Base-by-base conservation (phyloP, 2,888 invertebrate species). In the Baccha elongata region DNA sequence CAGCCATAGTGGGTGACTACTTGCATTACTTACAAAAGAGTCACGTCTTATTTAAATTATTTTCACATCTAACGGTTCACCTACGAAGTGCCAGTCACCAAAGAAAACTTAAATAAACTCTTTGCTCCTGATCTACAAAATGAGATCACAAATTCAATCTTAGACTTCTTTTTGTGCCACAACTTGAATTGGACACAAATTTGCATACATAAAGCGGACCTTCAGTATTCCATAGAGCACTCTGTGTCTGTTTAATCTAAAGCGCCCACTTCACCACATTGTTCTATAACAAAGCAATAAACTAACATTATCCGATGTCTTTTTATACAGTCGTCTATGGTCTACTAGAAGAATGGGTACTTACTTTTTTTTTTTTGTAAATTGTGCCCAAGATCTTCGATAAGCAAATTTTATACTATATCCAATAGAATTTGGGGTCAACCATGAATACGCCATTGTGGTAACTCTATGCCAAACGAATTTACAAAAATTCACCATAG, bases 31-130 rank as follows among this genome's bases (percentile, higher is more conserved):
- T 72, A 72, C 71, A 42, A n/a, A n/a, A 71, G 29, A 81, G 81
- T 76, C 81, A 81, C 67, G 81, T 81, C 76, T 81, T 76, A 81
- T 76, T 81, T 35, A 72, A 81, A 62, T 81, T 46, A 6, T 32
- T 8, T 75, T 71, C 75, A n/a, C 21, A 50, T 79, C 53, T 50
- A 78, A 72, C 65, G 35, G 74, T 46, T 11, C 6, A 7, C 23
- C 26, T 0, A 8, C 46, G 35, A 35, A 50, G 7, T 19, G 8
- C 21, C 37, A 52, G 15, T 60, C 50, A 11, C 37, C 21, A 50
- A 53, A 19, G 55, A 40, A 46, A 23, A 32, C 29, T 32, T 32
- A 32, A 32, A 32, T 32, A 7, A 62, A 32, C 55, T 50, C 32
- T 55, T 29, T 50, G 55, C 62, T 62, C 44, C 50, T 53, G 46